Conservation (phyloP, 2,888 invertebrate genomes). For the Ornithoptera priamus region DNA sequence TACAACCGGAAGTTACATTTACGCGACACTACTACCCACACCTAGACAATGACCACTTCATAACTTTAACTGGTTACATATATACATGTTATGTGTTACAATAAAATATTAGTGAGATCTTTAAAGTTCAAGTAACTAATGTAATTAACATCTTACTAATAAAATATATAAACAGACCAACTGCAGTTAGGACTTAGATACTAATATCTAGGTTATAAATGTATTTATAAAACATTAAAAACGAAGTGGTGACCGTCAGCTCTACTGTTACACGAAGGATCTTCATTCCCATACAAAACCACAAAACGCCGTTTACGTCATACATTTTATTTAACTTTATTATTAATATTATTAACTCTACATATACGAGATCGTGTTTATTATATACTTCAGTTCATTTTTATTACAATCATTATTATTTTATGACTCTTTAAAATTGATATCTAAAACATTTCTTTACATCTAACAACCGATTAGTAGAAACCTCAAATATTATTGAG, state of each 20-base stretch:
- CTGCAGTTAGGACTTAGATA: no score
- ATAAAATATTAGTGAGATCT: no score
- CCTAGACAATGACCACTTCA: conserved; percentile 15
- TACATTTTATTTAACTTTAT: conserved; percentile 29
- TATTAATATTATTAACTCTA: conserved; percentile 46
- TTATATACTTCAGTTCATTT: conserved; percentile 72
- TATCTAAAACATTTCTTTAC: conserved; percentile 43
- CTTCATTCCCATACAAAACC: no score
- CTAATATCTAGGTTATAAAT: no score
- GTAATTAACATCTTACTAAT: no score
- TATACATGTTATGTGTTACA: no score
- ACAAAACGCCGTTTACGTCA: conserved; percentile 7
- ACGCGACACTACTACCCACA: neutral
- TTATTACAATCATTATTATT: conserved; percentile 56
- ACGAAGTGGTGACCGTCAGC: no score
- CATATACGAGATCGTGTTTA: conserved; percentile 53
- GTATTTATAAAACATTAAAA: no score
- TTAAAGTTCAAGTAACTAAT: no score
- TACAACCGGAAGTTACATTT: conserved; percentile 2
- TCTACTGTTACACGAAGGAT: no score
- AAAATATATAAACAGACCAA: no score
- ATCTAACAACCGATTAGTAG: conserved; percentile 32
- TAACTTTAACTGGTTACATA: no score
- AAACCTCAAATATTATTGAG: conserved; percentile 38
- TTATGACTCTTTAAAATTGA: conserved; percentile 43